A percentile compares a stretch with the other conserved stretches of the same genome.
phyloP scores from a whole-genome alignment of 2,113 vertebrate genomes.

The Lophius piscatorius region DNA sequence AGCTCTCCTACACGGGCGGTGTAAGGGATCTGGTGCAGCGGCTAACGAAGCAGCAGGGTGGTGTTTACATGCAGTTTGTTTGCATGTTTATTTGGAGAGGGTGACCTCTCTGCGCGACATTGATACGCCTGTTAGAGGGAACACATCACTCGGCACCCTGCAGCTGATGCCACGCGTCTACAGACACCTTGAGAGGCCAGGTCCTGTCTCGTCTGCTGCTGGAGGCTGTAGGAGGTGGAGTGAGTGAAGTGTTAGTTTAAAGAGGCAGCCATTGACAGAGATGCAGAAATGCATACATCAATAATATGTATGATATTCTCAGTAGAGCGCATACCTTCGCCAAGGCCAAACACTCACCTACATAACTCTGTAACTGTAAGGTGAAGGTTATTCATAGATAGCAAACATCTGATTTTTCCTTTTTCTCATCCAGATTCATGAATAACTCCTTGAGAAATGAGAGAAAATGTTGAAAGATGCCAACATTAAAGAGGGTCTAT shows the following conservation, averaged over 20 bases:
- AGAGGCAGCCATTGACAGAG: slow-evolving; percentile 15
- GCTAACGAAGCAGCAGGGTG: background rate
- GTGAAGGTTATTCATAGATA: too few species aligned
- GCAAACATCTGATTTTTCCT: too few species aligned
- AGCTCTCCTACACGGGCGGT: background rate
- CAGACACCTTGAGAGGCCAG: slow-evolving; percentile 17
- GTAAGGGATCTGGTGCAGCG: slow-evolving; percentile 10
- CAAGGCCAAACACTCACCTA: too few species aligned
- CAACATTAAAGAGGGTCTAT: too few species aligned
- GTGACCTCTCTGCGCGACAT: slow-evolving; percentile 52
- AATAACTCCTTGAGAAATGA: too few species aligned
- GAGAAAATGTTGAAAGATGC: too few species aligned
- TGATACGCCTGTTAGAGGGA: slow-evolving; percentile 54
- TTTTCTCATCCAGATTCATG: too few species aligned
- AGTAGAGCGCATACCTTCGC: too few species aligned
- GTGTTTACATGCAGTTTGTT: slow-evolving; percentile 29
- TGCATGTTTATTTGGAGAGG: slow-evolving; percentile 46
- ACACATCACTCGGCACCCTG: slow-evolving; percentile 60
- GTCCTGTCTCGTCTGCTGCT: slow-evolving; percentile 5
- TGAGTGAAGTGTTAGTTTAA: slow-evolving; percentile 6
- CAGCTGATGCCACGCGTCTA: slow-evolving; percentile 57
- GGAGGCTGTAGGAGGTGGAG: slow-evolving; percentile 1
- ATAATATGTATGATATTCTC: too few species aligned
- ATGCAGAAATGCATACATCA: too few species aligned
- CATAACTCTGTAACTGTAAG: too few species aligned